A percentile compares a stretch with the other conserved stretches of the same genome.
Conservation (phyloP, 2,888 invertebrate species). For the Omphaloscelis lunosa region DNA sequence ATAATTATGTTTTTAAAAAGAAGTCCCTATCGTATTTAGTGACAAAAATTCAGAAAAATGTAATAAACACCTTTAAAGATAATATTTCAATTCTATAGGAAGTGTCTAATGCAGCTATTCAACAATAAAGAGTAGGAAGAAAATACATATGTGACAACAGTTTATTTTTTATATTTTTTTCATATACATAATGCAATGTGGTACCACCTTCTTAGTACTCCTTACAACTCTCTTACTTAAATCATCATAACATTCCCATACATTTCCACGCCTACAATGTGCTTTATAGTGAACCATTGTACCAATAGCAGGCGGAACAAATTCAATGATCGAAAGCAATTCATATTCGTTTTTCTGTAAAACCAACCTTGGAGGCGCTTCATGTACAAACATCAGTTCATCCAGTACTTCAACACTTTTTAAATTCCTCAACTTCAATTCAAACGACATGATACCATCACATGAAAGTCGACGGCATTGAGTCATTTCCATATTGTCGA, state of each 20-base stretch:
- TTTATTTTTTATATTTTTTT: neutral
- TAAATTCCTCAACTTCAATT: neutral
- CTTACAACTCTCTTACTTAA: conserved; percentile 13
- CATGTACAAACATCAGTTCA: conserved; percentile 44
- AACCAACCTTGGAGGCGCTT: conserved; percentile 39
- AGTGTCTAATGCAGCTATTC: too few species aligned
- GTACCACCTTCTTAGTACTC: neutral
- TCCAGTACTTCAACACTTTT: conserved; percentile 42
- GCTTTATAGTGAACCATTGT: conserved; percentile 47
- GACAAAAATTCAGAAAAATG: too few species aligned
- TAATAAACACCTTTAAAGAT: too few species aligned
- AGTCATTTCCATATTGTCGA: conserved; percentile 7
- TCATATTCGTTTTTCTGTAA: conserved; percentile 34
- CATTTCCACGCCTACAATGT: conserved; percentile 48
- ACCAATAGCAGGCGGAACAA: conserved; percentile 35
- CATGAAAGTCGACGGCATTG: conserved; percentile 12
- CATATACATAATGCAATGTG: neutral
- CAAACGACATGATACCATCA: neutral
- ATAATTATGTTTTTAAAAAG: neutral
- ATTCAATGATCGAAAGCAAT: conserved; percentile 40
- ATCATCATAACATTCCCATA: conserved; percentile 38
- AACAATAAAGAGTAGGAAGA: too few species aligned
- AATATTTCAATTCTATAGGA: too few species aligned
- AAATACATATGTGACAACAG: neutral
- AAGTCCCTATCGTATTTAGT: neutral